Evolutionary conservation across 2,113 vertebrate genomes (phyloP), one percentile per base, ranked within the genome.

Genomic region (Chionis minor): DNA sequence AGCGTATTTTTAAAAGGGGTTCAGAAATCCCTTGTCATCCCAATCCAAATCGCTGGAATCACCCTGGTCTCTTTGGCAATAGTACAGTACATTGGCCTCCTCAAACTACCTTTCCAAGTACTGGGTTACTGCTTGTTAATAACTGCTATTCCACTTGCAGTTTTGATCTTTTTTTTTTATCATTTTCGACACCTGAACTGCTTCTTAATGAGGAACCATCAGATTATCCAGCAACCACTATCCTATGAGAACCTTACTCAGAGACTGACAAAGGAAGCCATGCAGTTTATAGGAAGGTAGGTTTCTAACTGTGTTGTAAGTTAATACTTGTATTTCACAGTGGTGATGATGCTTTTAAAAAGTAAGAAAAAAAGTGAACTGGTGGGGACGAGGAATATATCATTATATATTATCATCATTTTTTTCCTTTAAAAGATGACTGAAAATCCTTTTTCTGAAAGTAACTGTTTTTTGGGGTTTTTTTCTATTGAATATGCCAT

Each of bases 151-250:
- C 20, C 75, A 7, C 33, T 97, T 1, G 77, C 10, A 3, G 5
- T 95, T 44, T 56, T 96, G 23, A 21, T 87, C 5, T 56, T 79
- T 20, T 98, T 99, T 86, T 65, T 98, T 14, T 86, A 90, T 49
- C 63, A 87, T 27, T 97, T 98, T 89, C 98, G 98, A 6, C 96
- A 98, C 28, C 69, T 99, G 16, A 99, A 99, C 97, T 99, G 99
- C 91, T 96, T 99, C 65, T 98, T 99, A 71, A 99, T 99, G 98
- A 97, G 97, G 24, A 88, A 98, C 69, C 70, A 90, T 23, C 78
- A 90, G 14, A 82, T 99, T 33, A 96, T 98, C 32, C 98, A 99
- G 97, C 99, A 99, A 95, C 99, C 99, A 0, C 96, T 98, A 6
- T 93, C 81, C 6, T 98, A 98, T 11, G 98, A 99, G 38, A 98